phyloP scores from a whole-genome alignment of 2,113 vertebrate genomes.

The Paramormyrops kingsleyae region DNA sequence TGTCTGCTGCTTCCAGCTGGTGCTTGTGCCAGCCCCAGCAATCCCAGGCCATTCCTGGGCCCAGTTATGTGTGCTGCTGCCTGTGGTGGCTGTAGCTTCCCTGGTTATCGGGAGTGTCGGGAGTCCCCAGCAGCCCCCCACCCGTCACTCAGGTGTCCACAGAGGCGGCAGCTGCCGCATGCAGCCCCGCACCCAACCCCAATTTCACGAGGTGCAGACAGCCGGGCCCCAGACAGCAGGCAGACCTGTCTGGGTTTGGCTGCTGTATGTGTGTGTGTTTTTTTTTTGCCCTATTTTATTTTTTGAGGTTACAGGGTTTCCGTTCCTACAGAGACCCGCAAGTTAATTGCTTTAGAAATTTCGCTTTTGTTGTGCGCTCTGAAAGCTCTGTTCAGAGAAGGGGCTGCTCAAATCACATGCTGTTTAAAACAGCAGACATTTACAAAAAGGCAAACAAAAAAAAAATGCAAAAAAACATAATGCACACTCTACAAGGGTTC shows the following conservation, averaged over 20 bases:
- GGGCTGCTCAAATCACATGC: not conserved
- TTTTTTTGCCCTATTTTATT: conserved; percentile 9
- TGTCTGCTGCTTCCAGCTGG: not conserved
- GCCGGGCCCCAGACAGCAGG: not conserved
- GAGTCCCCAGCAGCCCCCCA: not conserved
- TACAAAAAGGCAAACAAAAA: not conserved
- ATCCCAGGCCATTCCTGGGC: not conserved
- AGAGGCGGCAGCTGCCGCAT: not conserved
- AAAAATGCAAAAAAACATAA: not conserved
- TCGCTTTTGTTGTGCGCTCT: not conserved
- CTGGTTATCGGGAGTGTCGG: not conserved
- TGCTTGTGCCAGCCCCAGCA: not conserved
- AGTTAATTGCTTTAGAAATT: conserved; percentile 7
- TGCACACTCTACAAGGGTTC: not conserved
- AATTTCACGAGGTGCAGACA: not conserved
- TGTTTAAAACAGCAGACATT: not conserved
- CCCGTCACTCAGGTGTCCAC: not conserved
- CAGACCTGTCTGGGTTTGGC: not conserved
- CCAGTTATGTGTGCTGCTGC: not conserved
- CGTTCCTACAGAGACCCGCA: not conserved
- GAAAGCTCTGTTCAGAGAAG: not conserved
- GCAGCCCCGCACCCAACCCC: not conserved
- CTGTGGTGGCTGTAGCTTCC: not conserved
- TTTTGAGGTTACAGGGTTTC: conserved; percentile 7
- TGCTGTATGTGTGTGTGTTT: not conserved